These are phyloP conservation scores for Carpatolechia fugitivella DNA, from an alignment of 2,888 invertebrate genomes.

Conservation along the genomic window DNA sequence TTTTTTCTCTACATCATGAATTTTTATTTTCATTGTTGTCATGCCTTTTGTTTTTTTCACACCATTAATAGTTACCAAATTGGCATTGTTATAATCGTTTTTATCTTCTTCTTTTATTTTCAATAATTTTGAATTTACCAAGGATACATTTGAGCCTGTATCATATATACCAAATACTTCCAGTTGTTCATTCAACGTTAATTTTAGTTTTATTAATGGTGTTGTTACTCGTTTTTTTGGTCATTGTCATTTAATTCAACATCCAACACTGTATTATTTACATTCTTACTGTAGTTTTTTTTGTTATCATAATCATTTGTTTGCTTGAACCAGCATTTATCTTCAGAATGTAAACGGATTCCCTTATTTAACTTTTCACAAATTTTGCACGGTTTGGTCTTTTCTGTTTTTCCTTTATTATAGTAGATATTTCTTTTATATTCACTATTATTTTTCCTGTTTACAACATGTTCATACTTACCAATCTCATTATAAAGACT, in stretches of 20 bases:
- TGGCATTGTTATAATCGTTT: slow-evolving; percentile 6
- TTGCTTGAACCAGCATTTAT: slow-evolving; percentile 16
- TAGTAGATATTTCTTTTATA: too few species aligned
- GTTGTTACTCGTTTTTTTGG: slow-evolving; percentile 21
- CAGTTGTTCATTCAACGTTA: too few species aligned
- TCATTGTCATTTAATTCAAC: slow-evolving; percentile 15
- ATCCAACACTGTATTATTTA: slow-evolving; percentile 20
- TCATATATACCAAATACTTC: slow-evolving; percentile 29
- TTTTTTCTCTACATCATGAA: too few species aligned
- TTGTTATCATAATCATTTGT: slow-evolving; percentile 1
- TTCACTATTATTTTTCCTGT: too few species aligned
- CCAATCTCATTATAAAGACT: slow-evolving; percentile 9
- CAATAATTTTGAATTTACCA: slow-evolving; percentile 31
- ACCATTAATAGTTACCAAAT: slow-evolving; percentile 24
- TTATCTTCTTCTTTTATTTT: slow-evolving; percentile 17
- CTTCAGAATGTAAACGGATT: slow-evolving; percentile 14
- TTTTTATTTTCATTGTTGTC: slow-evolving; percentile 22
- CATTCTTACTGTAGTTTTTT: neutral
- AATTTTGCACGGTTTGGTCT: neutral
- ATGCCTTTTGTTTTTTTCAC: slow-evolving; percentile 21
- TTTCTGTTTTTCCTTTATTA: neutral
- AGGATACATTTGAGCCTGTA: slow-evolving; percentile 32
- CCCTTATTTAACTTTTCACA: slow-evolving; percentile 20
- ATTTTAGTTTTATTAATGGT: too few species aligned
- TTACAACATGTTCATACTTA: too few species aligned